A percentile compares a stretch with the other conserved stretches of the same genome.
These are phyloP conservation scores for Drosophila recens DNA, from an alignment of 2,888 invertebrate genomes.

Conservation along the genomic window DNA sequence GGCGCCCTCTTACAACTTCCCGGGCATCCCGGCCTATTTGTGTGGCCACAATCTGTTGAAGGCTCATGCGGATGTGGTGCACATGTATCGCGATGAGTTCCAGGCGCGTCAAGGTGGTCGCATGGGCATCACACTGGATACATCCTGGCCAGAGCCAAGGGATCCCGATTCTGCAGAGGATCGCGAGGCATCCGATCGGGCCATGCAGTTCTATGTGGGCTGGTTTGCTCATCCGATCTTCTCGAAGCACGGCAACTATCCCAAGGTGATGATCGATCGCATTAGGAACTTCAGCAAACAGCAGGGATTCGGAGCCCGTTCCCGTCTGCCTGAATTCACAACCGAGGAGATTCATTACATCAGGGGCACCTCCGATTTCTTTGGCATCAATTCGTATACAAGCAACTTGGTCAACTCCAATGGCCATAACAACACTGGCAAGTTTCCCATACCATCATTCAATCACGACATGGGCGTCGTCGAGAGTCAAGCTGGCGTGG, in stretches of 20 bases:
- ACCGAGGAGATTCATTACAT: constrained; percentile 87
- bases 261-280: constrained; percentile 87
- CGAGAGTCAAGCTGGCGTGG: constrained; percentile 86
- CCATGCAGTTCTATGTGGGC: constrained; percentile 88
- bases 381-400: constrained; percentile 91
- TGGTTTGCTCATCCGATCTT: constrained; percentile 90
- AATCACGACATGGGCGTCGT: constrained; percentile 88
- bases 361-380: constrained; percentile 89
- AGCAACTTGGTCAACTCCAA: constrained; percentile 85
- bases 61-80: constrained; percentile 90
- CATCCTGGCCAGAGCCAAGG: constrained; percentile 88
- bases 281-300: constrained; percentile 87
- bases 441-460: constrained; percentile 86
- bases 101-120: constrained; percentile 87
- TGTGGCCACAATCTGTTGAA: constrained; percentile 90
- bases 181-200: constrained; percentile 87
- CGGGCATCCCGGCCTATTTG: constrained; percentile 88
- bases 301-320: constrained; percentile 87
- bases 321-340: constrained; percentile 88
- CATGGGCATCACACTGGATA: constrained; percentile 88
- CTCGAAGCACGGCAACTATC: constrained; percentile 88
- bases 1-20: constrained; percentile 87
- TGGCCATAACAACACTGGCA: constrained; percentile 84
- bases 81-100: constrained; percentile 88
- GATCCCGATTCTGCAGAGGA: constrained; percentile 86